Evolutionary conservation across 2,888 invertebrate species (phyloP), one percentile per base, ranked within the genome.

Genomic region (Philopedon plagiatum): DNA sequence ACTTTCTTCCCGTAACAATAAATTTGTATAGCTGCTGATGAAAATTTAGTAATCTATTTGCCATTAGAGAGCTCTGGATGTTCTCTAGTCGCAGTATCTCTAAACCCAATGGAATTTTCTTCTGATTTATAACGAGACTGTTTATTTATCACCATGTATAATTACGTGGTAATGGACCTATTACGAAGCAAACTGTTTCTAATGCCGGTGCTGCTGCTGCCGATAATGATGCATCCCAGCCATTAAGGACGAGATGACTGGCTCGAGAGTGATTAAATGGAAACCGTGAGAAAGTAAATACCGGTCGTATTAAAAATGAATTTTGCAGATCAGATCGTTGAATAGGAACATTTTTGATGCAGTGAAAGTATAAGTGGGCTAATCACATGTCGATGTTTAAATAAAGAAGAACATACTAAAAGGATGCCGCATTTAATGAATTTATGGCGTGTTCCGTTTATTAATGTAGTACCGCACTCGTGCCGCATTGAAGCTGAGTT

Each of bases 211-310:
- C n/a, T n/a, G n/a, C n/a, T n/a, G 54, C 54, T 60, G 63, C 46
- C 63, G 69, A 70, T 70, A 70, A 70, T 70, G 63, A 70, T 63
- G 69, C 57, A 70, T 70, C 21, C 49, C 39, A 39, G 68, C 51
- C 60, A 60, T 73, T 73, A 69, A 57, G 29, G 46, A 51, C 54
- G 41, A 62, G 64, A 68, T 64, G 68, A 68, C 68, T 73, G 62
- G 73, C 69, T 64, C 63, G 41, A 69, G 68, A 68, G 58, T 64
- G 69, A 73, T 73, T 73, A 64, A 49, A 60, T 49, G 44, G 54
- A 58, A 46, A 73, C 73, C 73, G 73, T 73, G 68, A 64, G 73
- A 73, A 73, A 73, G 68, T 69, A 68, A 73, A 73, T 73, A 69
- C 68, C 67, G 57, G 23, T 29, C 56, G 23, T 18, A 49, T 34